phyloP scores from a whole-genome alignment of 2,113 vertebrate genomes.

The Helogale parvula region DNA sequence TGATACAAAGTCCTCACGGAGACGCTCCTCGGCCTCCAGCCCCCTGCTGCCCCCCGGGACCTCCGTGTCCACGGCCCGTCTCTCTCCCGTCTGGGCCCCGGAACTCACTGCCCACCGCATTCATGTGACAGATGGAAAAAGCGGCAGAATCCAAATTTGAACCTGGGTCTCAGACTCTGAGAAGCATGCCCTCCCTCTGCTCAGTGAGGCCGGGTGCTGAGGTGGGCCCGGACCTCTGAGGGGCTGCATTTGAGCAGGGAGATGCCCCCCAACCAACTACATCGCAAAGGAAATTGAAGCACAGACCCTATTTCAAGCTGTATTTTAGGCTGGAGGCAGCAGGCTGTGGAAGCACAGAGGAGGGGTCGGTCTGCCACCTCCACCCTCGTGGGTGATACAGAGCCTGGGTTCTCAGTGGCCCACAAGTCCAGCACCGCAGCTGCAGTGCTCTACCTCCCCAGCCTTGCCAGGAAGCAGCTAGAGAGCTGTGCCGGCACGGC shows the following conservation, averaged over 20 bases:
- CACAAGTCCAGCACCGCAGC: not conserved
- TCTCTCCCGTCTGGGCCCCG: not conserved
- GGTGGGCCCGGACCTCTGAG: not conserved
- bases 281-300: not conserved
- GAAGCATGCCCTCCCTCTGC: not conserved
- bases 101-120: fast-evolving
- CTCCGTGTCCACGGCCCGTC: fast-evolving
- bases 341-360: not conserved
- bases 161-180: not conserved
- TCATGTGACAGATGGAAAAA: not conserved
- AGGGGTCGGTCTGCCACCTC: not conserved
- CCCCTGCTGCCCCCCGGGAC: not conserved
- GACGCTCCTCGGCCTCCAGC: too few species aligned
- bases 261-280: fast-evolving
- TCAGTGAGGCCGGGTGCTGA: too few species aligned
- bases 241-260: not conserved
- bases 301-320: not conserved
- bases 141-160: not conserved
- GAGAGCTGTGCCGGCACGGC: fast-evolving
- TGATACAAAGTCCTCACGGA: fast-evolving
- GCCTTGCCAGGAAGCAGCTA: fast-evolving
- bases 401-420: not conserved
- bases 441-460: not conserved
- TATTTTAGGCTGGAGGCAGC: not conserved
- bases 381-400: not conserved